A percentile compares a stretch with the other conserved stretches of the same genome.
Conservation (phyloP, 2,113 vertebrate species). For the Dasyurus viverrinus region DNA sequence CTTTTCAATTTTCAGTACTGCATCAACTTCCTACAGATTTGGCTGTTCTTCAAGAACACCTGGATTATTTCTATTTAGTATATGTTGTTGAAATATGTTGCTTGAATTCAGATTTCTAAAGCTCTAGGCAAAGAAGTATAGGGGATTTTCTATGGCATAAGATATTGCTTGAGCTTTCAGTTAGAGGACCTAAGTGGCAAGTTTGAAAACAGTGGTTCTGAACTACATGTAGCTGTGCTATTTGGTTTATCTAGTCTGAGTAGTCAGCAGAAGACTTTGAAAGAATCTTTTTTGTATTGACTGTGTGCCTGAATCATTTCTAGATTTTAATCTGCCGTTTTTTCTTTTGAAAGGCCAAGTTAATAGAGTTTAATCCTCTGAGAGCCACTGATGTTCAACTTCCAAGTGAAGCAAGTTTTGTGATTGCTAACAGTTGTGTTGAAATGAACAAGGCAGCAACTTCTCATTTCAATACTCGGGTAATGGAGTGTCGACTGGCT, state of each 20-base stretch:
- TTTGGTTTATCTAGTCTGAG: constrained; percentile 48
- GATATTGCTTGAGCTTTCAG: constrained; percentile 69
- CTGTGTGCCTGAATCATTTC: constrained; percentile 72
- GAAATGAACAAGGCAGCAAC: constrained; percentile 99
- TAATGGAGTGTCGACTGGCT: constrained; percentile 94
- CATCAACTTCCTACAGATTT: constrained; percentile 41
- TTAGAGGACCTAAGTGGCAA: constrained; percentile 70
- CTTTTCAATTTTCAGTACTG: constrained; percentile 52
- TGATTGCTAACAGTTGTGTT: constrained; percentile 96
- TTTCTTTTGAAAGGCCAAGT: constrained; percentile 90
- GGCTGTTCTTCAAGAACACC: constrained; percentile 60
- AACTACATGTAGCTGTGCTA: constrained; percentile 63
- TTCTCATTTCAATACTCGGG: constrained; percentile 96
- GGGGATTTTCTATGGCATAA: constrained; percentile 69
- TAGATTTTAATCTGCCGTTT: constrained; percentile 72
- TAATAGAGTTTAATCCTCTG: constrained; percentile 96
- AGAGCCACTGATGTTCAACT: constrained; percentile 93
- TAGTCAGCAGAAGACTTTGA: background rate
- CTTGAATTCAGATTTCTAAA: constrained; percentile 68
- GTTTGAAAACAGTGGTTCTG: constrained; percentile 51
- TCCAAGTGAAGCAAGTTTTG: constrained; percentile 92
- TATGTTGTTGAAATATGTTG: constrained; percentile 73
- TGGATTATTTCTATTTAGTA: constrained; percentile 57
- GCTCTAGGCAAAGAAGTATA: constrained; percentile 33
- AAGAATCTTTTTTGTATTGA: constrained; percentile 41